phyloP scores from a whole-genome alignment of 2,888 invertebrate species.

The Mimachlamys varia region DNA sequence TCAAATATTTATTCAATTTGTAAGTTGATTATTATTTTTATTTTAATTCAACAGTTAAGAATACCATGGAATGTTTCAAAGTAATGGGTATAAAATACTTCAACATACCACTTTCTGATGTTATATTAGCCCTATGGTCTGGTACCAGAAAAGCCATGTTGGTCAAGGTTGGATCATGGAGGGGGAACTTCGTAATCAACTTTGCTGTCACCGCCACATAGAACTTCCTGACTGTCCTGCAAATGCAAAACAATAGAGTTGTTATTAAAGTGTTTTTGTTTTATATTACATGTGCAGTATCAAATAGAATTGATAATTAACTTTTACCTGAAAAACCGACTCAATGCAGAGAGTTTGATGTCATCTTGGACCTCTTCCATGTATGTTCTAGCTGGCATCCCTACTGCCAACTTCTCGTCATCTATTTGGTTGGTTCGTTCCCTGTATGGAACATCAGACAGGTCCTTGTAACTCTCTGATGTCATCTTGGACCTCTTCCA shows the following conservation, averaged over 20 bases:
- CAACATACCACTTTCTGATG: too few species aligned
- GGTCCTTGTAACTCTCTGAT: slow-evolving; percentile 17
- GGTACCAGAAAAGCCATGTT: too few species aligned
- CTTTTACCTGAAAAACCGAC: neutral
- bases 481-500: neutral
- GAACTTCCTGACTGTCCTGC: neutral
- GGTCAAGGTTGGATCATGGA: neutral
- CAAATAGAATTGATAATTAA: neutral
- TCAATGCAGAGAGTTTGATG: neutral
- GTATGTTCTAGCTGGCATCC: neutral
- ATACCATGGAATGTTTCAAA: too few species aligned
- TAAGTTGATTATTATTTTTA: too few species aligned
- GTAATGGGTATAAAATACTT: too few species aligned
- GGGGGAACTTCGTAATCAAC: neutral
- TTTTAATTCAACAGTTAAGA: too few species aligned
- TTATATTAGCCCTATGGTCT: too few species aligned
- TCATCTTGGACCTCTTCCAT: neutral
- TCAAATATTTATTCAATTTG: too few species aligned
- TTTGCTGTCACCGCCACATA: neutral
- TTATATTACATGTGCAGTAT: too few species aligned
- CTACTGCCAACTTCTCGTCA: slow-evolving; percentile 29
- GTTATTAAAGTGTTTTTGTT: too few species aligned
- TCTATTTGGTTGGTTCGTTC: neutral
- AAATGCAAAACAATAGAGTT: neutral
- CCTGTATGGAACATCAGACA: neutral